Evolutionary conservation across 2,888 invertebrate genomes (phyloP).

Genomic region (Limnephilus auricula): DNA sequence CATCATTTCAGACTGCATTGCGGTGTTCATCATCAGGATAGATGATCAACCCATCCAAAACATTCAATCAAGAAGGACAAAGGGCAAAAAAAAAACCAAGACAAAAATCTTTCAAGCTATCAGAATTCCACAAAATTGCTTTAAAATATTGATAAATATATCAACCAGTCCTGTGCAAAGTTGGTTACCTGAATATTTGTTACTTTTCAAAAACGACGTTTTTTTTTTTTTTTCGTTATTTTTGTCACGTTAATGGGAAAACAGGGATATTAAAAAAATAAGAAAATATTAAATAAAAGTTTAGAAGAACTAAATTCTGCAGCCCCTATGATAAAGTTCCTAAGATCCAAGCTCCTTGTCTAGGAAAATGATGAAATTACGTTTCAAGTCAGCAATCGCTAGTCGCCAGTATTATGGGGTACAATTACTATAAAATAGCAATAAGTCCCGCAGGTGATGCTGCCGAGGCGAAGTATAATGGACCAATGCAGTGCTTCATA

Average conservation of each 20-base stretch:
- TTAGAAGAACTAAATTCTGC: too few relatives aligned
- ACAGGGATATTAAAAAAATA: not conserved
- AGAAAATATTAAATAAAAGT: too few relatives aligned
- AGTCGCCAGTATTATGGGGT: not conserved
- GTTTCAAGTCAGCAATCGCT: too few relatives aligned
- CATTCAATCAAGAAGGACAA: not conserved
- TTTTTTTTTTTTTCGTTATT: not conserved
- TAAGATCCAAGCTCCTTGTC: not conserved
- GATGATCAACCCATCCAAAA: not conserved
- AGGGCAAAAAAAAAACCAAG: not conserved
- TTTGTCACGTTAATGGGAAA: not conserved
- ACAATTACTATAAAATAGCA: not conserved
- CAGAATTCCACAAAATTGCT: not conserved
- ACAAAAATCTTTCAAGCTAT: not conserved
- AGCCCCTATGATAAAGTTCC: not conserved
- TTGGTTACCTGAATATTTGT: not conserved
- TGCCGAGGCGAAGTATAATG: not conserved
- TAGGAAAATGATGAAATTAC: too few relatives aligned
- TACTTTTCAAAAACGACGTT: not conserved
- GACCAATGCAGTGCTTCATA: not conserved
- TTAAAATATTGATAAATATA: not conserved
- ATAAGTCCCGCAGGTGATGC: not conserved
- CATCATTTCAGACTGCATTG: not conserved
- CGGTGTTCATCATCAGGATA: not conserved
- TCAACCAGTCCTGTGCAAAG: not conserved